These are phyloP conservation scores for Danio tinwini DNA, from an alignment of 2,797 vertebrate species.

Conservation along the genomic window DNA sequence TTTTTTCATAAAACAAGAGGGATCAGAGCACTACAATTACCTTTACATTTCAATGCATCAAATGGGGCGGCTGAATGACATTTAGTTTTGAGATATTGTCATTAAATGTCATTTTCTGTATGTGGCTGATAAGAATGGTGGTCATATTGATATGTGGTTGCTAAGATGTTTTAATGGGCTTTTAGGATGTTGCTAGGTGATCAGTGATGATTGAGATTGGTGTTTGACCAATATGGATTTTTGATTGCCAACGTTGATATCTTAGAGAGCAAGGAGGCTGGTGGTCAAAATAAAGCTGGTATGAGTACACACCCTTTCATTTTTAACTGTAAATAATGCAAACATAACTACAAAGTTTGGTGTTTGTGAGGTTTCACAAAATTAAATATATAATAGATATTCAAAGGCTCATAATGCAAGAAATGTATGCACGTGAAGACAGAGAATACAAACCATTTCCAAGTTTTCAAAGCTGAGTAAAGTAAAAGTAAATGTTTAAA, in stretches of 20 bases:
- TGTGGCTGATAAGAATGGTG: not conserved
- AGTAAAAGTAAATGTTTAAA: no score
- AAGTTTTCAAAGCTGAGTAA: no score
- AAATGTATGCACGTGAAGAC: not conserved
- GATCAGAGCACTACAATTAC: not conserved
- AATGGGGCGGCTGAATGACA: not conserved
- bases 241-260: not conserved
- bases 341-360: not conserved
- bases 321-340: not conserved
- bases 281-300: not conserved
- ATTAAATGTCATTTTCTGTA: not conserved
- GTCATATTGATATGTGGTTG: slow-evolving; percentile 5
- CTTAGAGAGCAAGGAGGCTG: not conserved
- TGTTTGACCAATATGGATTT: not conserved
- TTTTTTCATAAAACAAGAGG: slow-evolving; percentile 38
- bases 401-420: not conserved
- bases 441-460: not conserved
- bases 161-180: not conserved
- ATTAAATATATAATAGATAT: not conserved
- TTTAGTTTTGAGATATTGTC: not conserved
- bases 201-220: not conserved
- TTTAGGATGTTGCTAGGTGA: slow-evolving; percentile 6
- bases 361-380: not conserved
- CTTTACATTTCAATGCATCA: slow-evolving; percentile 9
- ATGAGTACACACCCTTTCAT: no score